These are phyloP conservation scores for Muntiacus muntjak DNA, from an alignment of 2,113 vertebrate genomes.

Conservation along the genomic window DNA sequence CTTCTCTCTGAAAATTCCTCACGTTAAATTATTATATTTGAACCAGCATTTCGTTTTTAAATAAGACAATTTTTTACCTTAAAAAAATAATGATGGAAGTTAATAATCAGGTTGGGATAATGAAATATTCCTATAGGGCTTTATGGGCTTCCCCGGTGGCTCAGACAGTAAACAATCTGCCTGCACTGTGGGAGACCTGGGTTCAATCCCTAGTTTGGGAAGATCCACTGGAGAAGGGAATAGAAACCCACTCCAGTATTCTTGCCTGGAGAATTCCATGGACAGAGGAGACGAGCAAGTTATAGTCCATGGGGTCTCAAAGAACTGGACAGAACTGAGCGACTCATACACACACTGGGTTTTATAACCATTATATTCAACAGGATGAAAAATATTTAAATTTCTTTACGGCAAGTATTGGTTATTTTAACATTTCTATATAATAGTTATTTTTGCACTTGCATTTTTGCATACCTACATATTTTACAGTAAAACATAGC, in stretches of 20 bases:
- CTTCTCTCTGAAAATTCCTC: neutral
- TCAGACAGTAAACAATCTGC: neutral
- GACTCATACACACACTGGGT: neutral
- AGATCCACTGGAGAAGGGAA: neutral
- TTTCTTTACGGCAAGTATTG: neutral
- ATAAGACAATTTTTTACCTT: neutral
- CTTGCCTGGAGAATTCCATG: neutral
- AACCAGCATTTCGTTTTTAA: neutral
- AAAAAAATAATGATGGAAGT: neutral
- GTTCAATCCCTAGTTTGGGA: neutral
- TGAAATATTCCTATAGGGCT: neutral
- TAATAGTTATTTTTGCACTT: neutral
- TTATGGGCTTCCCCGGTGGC: neutral
- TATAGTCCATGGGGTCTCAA: neutral
- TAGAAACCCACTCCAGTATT: neutral
- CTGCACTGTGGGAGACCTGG: neutral
- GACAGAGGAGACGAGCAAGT: neutral
- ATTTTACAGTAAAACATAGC: conserved; percentile 47
- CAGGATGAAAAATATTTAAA: neutral
- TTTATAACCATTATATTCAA: neutral
- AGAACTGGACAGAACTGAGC: neutral
- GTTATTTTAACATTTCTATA: neutral
- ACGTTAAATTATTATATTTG: neutral
- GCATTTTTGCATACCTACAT: neutral
- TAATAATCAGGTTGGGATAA: neutral